Base-by-base conservation (phyloP, 1,140 invertebrate genomes). In the Cotesia typhae region DNA sequence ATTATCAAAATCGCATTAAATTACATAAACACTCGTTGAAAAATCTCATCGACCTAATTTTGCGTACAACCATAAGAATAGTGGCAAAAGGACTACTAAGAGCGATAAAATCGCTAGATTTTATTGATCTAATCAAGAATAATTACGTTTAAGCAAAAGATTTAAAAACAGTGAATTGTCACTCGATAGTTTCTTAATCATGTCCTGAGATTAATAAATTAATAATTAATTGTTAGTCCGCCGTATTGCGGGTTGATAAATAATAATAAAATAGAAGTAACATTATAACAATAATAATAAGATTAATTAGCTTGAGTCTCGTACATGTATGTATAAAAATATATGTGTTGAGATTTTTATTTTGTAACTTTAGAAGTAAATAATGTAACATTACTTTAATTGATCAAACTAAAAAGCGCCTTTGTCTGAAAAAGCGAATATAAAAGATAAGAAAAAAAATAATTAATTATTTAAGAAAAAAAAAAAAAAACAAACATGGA, bases 401-500 rank as follows among this genome's bases (percentile, higher is more conserved):
- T 55, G 5, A 55, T 55, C 53, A 55, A 55, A 17, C 53, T 55
- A n/a, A 55, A 55, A 55, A 47, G 41, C 41, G 53, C 53, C 53
- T 55, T 55, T 55, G 53, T 55, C 53, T 55, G 6, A 6, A 55
- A 14, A 55, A 55, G 53, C 53, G 53, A 55, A 17, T 5, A 55
- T 14, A 14, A n/a, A 53, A 17, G 17, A 28, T 28, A 28, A 28
- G 28, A 28, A 28, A 28, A 55, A 17, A 55, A 14, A 14, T 17
- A n/a, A 55, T 12, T 57, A 68, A 68, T 68, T 68, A 60, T 60
- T 28, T 28, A 28, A 28, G 28, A 28, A 28, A 28, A 28, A 28
- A 14, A 14, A 14, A 14, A 14, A 60, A 60, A 60, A 69, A 60
- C 35, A 60, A 69, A 60, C 35, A 60, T 69, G 53, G 28, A 69